Evolutionary conservation across 1,140 invertebrate species (phyloP), one percentile per base, ranked within the genome.

Genomic region (Dryas iulia): DNA sequence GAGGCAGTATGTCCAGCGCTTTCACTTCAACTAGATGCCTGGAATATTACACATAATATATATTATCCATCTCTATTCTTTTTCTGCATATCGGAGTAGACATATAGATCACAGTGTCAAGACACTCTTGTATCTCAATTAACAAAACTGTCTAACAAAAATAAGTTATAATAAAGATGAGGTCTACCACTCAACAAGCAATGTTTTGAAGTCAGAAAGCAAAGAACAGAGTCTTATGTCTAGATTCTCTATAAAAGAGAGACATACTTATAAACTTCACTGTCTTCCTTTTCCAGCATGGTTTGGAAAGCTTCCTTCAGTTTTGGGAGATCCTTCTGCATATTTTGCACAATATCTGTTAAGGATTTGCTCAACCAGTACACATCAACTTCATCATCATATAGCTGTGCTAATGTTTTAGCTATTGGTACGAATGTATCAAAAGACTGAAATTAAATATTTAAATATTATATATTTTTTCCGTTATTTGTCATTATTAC

Each of bases 291-390:
- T 78, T 95, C 95, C 0, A 97, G 84, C 73, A 96, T 92, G 25
- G 82, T 92, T 47, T 92, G 94, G 5, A 95, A 94, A 21, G 93
- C 93, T 66, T 96, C 95, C 68, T 94, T 93, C 11, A 96, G 85
- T 72, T 94, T 94, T 2, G 82, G 89, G 18, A 95, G 87, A 74
- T 96, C 95, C 58, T 92, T 93, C 59, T 94, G 92, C 78, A 96
- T 93, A 67, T 93, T 94, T 59, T 93, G 87, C 10, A 95, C 93
- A 58, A 95, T 93, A 75, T 95, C 93, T 64, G 95, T 95, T 72
- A 97, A 95, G 18, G 94, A 94, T 81, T 95, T 95, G 2, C 95
- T 93, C 39, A 97, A 86, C 95, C 96, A 97, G 90, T 96, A 97
- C 10, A 94, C 94, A 73, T 97, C 96, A 3, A 95, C 93, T 70